A percentile compares a stretch with the other conserved stretches of the same genome.
These are phyloP conservation scores for Pseudomyrmex pallidus DNA, from an alignment of 1,140 invertebrate species.

Conservation along the genomic window DNA sequence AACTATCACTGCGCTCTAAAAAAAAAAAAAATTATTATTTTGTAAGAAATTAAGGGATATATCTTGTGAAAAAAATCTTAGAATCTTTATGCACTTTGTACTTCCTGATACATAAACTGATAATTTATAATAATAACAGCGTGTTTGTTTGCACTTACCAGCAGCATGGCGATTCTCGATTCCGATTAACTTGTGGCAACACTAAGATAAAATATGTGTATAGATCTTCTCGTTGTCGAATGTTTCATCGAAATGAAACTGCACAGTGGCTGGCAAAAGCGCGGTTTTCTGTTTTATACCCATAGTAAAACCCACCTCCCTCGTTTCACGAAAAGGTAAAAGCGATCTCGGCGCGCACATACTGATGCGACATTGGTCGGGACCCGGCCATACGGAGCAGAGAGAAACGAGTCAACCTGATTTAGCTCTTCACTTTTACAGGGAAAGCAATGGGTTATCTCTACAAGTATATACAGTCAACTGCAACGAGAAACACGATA, in stretches of 20 bases:
- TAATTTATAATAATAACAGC: background rate
- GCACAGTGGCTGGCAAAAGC: conserved; percentile 66
- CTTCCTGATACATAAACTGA: background rate
- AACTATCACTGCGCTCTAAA: conserved; percentile 70
- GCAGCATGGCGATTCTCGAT: conserved; percentile 47
- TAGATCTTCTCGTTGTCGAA: conserved; percentile 11
- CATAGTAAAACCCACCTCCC: conserved; percentile 75
- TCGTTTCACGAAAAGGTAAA: conserved; percentile 78
- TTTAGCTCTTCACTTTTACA: conserved; percentile 78
- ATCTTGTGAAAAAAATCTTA: no score
- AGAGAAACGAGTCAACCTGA: conserved; percentile 80
- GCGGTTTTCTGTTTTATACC: conserved; percentile 81
- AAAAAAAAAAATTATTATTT: conserved; percentile 35
- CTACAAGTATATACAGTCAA: conserved; percentile 62
- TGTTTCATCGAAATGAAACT: conserved; percentile 55
- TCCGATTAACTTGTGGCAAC: conserved; percentile 1
- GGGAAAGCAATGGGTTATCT: conserved; percentile 74
- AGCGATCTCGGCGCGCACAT: conserved; percentile 75
- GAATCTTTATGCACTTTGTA: background rate
- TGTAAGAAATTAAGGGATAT: background rate
- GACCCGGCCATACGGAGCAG: conserved; percentile 77
- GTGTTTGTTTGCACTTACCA: conserved; percentile 27
- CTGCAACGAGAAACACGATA: background rate
- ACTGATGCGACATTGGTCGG: conserved; percentile 79
- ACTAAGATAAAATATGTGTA: no score